Conservation (phyloP, 1,140 invertebrate species). For the Bilobella aurantiaca region DNA sequence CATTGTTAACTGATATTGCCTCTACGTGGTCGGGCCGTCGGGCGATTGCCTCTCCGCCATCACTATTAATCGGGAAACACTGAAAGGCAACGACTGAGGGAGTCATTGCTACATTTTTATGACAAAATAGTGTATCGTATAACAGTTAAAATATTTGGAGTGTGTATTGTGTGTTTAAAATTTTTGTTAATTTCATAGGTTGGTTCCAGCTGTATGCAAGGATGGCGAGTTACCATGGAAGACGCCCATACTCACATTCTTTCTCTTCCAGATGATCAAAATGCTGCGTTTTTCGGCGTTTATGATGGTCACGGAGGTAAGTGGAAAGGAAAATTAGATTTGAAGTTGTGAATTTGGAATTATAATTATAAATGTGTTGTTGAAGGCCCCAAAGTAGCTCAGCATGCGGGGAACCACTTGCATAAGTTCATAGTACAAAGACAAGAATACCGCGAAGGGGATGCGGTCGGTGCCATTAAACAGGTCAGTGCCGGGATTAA, state of each 20-base stretch:
- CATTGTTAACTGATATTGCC: background rate
- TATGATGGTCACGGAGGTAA: constrained; percentile 96
- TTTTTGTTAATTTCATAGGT: no score
- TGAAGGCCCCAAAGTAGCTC: constrained; percentile 78
- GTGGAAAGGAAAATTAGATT: no score
- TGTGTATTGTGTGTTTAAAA: no score
- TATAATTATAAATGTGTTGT: constrained; percentile 24
- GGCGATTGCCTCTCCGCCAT: no score
- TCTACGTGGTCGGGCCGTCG: no score
- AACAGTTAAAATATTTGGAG: no score
- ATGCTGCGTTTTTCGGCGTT: constrained; percentile 89
- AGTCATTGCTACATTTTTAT: no score
- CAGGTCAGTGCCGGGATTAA: no score
- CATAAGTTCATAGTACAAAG: constrained; percentile 73
- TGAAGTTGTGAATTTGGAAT: background rate
- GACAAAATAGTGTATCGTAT: no score
- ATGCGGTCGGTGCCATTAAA: constrained; percentile 70
- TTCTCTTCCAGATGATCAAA: constrained; percentile 79
- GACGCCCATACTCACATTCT: constrained; percentile 93
- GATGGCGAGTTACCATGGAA: constrained; percentile 98
- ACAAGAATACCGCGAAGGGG: constrained; percentile 66
- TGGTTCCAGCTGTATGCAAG: constrained; percentile 95
- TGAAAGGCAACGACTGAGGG: no score
- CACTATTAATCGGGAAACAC: no score
- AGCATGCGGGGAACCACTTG: constrained; percentile 87